Percentiles rank a stretch among this genome's conserved stretches.
phyloP scores from a whole-genome alignment of 1,140 invertebrate species.

The Eupristina koningsbergeri region DNA sequence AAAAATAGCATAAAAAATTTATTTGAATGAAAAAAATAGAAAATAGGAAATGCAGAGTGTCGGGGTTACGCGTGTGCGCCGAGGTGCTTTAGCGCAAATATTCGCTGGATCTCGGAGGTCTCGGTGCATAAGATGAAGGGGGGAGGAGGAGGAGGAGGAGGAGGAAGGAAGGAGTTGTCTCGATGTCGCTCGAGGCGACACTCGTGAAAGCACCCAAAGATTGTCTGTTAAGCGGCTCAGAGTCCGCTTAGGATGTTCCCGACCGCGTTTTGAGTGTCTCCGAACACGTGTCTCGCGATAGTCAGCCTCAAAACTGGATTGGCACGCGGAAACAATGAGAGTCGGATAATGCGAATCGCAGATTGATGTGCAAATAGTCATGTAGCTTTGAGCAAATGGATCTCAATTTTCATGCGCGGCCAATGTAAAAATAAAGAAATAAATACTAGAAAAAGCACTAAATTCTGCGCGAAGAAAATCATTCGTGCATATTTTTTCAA shows the following conservation, averaged over 20 bases:
- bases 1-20: no score
- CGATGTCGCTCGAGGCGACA: neutral
- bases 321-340: neutral
- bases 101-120: no score
- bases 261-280: neutral
- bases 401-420: no score
- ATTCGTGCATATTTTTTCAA: no score
- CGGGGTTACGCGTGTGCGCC: no score
- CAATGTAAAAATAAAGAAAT: neutral
- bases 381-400: neutral
- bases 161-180: neutral
- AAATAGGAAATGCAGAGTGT: no score
- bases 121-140: no score
- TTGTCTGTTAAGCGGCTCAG: slow-evolving; percentile 55
- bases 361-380: slow-evolving; percentile 13
- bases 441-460: no score
- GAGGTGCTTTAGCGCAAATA: no score
- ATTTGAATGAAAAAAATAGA: no score
- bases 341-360: neutral
- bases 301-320: neutral
- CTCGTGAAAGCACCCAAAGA: slow-evolving; percentile 43
- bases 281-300: slow-evolving; percentile 44
- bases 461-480: no score
- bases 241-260: neutral
- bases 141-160: no score